Evolutionary conservation across 37 sponge, comb jelly and placozoan genomes (phyloP), one percentile per base, ranked within the genome.

Genomic region (Haliclona indistincta): DNA sequence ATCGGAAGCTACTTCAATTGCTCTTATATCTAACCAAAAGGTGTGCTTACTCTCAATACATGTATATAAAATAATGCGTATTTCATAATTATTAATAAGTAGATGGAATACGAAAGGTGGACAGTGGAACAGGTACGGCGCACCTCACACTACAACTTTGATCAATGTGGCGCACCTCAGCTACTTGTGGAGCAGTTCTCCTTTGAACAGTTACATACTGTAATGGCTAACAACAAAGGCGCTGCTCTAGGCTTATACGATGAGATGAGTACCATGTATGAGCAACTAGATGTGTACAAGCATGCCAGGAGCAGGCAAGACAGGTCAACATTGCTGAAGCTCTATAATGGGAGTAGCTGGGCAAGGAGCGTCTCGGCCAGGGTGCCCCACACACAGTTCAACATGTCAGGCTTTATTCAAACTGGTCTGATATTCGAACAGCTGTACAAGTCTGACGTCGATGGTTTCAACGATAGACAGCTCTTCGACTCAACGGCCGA

Each of bases 341-440:
- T 49, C 52, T 49, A 49, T 17, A 49, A 49, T 49, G 52, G 52
- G 17, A 49, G 52, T 17, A 49, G 52, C 52, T 49, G 52, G 52
- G 52, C 52, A 19, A 11, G 52, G 11, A 49, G 52, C 17, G 10
- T 5, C 36, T 32, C 54, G 2, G 73, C 25, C 17, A 70, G 52
- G 19, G 10, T 70, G 71, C 71, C 25, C 20, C 33, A 70, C 2
- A 70, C 71, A 20, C 34, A 52, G 8, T 70, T 70, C 34, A 70
- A 67, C 43, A 70, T 70, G 71, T 45, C 36, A 4, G 71, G 71
- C 2, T 70, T 49, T 51, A 70, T 70, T 34, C 71, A 70, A 28
- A 52, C 71, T 20, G 33, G 36, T 32, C 52, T 70, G 30, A 28
- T 70, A 3, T 15, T 70, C 30, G 30, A 23, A 17, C 49, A 53